Evolutionary conservation across 2,888 invertebrate species (phyloP).

Genomic region (Lochmaea capreae): DNA sequence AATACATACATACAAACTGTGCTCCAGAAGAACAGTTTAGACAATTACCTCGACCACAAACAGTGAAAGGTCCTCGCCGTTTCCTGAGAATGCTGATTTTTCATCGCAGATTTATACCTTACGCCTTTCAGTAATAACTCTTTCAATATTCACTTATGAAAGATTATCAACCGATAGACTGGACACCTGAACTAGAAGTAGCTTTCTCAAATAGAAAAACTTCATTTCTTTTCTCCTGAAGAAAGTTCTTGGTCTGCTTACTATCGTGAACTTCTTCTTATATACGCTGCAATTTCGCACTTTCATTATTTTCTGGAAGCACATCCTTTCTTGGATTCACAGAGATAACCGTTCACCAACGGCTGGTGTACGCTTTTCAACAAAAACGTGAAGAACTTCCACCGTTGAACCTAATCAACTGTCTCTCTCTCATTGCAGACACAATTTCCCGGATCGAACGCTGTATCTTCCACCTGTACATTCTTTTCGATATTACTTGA

Average conservation of each 20-base stretch:
- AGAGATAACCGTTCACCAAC: neutral
- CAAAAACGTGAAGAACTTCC: neutral
- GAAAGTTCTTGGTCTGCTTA: neutral
- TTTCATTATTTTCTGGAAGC: neutral
- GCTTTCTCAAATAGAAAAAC: neutral
- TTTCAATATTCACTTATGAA: neutral
- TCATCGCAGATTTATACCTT: constrained; percentile 12
- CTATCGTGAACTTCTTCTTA: neutral
- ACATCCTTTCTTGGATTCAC: neutral
- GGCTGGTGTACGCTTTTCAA: neutral
- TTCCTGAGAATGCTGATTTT: neutral
- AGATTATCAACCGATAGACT: neutral
- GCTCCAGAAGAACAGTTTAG: neutral
- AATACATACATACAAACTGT: too few species aligned
- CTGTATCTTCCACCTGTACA: too few species aligned
- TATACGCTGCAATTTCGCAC: neutral
- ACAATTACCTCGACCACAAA: neutral
- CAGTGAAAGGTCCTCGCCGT: neutral
- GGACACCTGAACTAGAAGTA: constrained; percentile 13
- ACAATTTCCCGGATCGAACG: too few species aligned
- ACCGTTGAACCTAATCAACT: neutral
- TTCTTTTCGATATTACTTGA: too few species aligned
- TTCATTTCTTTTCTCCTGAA: neutral
- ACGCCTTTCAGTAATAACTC: neutral
- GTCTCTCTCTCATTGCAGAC: neutral